Evolutionary conservation across 2,888 invertebrate genomes (phyloP).

Genomic region (Penaeus monodon): DNA sequence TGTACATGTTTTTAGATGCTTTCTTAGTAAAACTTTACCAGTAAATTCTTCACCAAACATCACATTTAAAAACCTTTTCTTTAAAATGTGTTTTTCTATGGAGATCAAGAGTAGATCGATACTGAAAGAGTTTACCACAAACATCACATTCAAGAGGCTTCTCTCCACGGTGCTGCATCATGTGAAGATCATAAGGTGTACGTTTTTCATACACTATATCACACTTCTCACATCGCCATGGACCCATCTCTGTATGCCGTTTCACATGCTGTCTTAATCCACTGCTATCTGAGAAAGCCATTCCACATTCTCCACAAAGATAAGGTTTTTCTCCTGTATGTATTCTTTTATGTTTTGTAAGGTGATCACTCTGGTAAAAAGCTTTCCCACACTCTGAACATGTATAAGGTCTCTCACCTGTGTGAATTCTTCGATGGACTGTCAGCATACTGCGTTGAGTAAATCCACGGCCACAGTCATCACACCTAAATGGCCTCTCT

Average conservation of each 20-base stretch:
- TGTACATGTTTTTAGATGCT: constrained; percentile 35
- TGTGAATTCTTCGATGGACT: constrained; percentile 52
- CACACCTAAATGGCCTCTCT: constrained; percentile 48
- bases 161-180: constrained; percentile 29
- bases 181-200: constrained; percentile 23
- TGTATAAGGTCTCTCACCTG: constrained; percentile 55
- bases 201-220: constrained; percentile 25
- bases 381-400: constrained; percentile 55
- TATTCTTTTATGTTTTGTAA: constrained; percentile 49
- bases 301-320: constrained; percentile 51
- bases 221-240: constrained; percentile 24
- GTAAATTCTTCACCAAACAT: constrained; percentile 28
- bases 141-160: constrained; percentile 40
- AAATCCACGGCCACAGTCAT: constrained; percentile 51
- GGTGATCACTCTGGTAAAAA: constrained; percentile 48
- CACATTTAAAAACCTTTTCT: constrained; percentile 40
- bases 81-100: constrained; percentile 27
- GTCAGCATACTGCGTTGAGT: constrained; percentile 48
- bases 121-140: constrained; percentile 31
- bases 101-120: constrained; percentile 2
- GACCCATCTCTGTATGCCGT: constrained; percentile 25
- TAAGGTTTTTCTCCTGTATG: constrained; percentile 50
- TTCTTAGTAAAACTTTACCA: constrained; percentile 15
- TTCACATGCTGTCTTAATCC: constrained; percentile 33
- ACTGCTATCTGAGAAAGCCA: constrained; percentile 35